phyloP scores from a whole-genome alignment of 2,888 invertebrate species.

The Augochlorella aurata region DNA sequence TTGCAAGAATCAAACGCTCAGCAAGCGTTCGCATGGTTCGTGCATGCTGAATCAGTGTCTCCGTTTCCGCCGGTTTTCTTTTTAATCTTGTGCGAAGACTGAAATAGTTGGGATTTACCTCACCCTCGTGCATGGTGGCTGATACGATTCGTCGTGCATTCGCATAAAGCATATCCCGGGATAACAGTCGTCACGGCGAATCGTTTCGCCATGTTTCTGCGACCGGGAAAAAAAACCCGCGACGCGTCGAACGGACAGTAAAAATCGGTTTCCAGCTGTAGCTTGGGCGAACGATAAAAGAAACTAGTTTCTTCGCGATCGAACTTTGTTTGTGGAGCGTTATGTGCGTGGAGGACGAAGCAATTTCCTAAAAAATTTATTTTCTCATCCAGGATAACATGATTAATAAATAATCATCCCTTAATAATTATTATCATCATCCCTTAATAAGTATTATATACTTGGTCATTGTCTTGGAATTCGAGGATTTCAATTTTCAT shows the following conservation, averaged over 20 bases:
- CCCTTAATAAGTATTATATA: too few species aligned
- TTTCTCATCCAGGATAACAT: too few species aligned
- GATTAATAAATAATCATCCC: too few species aligned
- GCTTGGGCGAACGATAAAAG: background rate
- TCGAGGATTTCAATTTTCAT: too few species aligned
- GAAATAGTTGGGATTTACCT: conserved; percentile 43
- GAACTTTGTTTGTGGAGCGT: background rate
- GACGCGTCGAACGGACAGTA: background rate
- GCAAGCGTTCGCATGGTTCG: background rate
- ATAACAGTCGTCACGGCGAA: conserved; percentile 26
- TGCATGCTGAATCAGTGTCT: conserved; percentile 31
- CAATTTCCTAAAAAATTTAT: too few species aligned
- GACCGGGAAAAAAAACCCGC: background rate
- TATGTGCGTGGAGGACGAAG: background rate
- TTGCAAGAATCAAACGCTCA: background rate
- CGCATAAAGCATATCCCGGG: conserved; percentile 1
- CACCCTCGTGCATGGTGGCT: conserved; percentile 27
- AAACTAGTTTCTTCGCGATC: background rate
- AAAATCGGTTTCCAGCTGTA: conserved; percentile 8
- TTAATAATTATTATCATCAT: too few species aligned
- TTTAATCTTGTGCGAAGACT: conserved; percentile 17
- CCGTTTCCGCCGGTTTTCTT: conserved; percentile 1
- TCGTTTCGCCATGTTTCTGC: conserved; percentile 43
- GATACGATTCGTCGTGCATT: conserved; percentile 43
- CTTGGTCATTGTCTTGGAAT: too few species aligned